Evolutionary conservation across 1,140 invertebrate species (phyloP).

Genomic region (Antheraea mylitta): DNA sequence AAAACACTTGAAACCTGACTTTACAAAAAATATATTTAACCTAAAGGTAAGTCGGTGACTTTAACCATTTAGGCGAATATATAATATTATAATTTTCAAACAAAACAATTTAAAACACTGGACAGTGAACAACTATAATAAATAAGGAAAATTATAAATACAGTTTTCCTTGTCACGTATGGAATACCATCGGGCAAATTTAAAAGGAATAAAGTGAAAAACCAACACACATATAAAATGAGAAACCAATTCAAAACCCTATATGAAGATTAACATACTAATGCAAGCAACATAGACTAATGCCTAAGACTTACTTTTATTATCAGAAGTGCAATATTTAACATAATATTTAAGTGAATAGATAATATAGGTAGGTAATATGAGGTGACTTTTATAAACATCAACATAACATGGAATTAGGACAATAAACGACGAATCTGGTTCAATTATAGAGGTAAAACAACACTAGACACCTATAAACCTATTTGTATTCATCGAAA

Average conservation of each 20-base stretch:
- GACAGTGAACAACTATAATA: background rate
- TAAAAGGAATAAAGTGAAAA: background rate
- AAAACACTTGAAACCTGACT: conserved; percentile 34
- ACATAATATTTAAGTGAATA: no score
- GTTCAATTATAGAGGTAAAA: conserved; percentile 26
- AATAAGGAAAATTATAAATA: conserved; percentile 12
- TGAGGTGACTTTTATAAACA: conserved; percentile 24
- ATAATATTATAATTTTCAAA: no score
- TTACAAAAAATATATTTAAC: conserved; percentile 31
- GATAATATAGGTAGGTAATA: no score
- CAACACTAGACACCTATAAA: conserved; percentile 28
- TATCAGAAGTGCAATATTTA: no score
- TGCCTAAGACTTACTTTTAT: no score
- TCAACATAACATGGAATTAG: conserved; percentile 27
- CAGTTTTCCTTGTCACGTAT: background rate
- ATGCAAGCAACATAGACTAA: no score
- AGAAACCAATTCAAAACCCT: no score
- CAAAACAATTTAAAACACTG: no score
- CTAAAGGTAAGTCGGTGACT: conserved; percentile 16
- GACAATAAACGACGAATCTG: conserved; percentile 34
- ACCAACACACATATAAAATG: background rate
- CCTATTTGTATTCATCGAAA: conserved; percentile 19
- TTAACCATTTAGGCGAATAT: no score
- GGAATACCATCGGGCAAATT: background rate
- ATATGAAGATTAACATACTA: no score